These are phyloP conservation scores for Leucosticte australis DNA, from an alignment of 2,113 vertebrate species.

Conservation along the genomic window DNA sequence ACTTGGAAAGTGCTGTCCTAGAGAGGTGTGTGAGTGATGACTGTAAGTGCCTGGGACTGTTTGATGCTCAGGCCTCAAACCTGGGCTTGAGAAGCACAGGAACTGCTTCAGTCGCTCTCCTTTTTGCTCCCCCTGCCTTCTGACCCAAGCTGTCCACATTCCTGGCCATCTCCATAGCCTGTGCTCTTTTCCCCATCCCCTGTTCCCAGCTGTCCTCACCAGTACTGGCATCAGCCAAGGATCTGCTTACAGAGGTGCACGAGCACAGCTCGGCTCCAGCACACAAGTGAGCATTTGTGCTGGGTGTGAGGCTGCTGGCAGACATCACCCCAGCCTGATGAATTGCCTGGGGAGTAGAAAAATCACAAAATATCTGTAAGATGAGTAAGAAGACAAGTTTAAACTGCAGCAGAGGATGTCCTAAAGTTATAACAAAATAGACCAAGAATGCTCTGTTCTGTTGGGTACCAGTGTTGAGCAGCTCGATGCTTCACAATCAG, in stretches of 20 bases:
- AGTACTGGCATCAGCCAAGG: background rate
- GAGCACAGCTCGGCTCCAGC: rapidly evolving
- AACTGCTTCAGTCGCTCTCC: background rate
- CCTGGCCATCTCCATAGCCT: background rate
- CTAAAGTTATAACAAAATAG: background rate
- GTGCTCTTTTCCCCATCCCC: background rate
- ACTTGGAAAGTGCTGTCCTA: background rate
- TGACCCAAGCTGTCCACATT: background rate
- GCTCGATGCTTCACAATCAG: background rate
- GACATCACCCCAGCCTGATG: background rate
- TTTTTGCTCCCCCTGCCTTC: background rate
- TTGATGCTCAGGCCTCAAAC: background rate
- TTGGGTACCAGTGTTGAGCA: background rate
- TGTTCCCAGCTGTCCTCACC: background rate
- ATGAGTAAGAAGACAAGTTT: background rate
- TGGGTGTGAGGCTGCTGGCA: background rate
- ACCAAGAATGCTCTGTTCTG: rapidly evolving
- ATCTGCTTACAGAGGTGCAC: rapidly evolving
- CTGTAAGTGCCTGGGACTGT: background rate
- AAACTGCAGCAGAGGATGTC: background rate
- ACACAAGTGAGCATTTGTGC: background rate
- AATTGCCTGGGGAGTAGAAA: background rate
- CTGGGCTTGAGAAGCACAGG: background rate
- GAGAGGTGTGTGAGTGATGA: background rate
- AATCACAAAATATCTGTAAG: background rate